Evolutionary conservation across 23 tunicate genomes (phyloP), one percentile per base, ranked within the genome.

Genomic region (Aplidium turbinatum): DNA sequence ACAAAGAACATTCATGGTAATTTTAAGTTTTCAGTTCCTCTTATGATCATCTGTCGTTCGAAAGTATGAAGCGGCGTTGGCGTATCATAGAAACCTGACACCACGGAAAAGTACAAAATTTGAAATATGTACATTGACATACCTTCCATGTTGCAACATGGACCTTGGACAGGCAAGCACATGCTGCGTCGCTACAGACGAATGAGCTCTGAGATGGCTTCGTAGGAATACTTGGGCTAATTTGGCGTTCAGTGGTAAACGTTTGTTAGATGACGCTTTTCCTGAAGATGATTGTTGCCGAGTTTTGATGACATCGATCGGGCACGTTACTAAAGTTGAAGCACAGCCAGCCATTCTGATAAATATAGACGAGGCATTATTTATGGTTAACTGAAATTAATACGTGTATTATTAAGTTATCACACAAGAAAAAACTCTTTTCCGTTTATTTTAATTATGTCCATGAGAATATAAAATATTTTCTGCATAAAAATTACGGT

Each of bases 291-390:
- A 81, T 35, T 88, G 96, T 58, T 88, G 96, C 11, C 96, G 80
- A 0, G 96, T 88, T 48, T 88, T 88, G 45, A 88, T 81, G 75
- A 88, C 87, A 38, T 88, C 96, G 33, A 88, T 63, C 3, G 96
- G 96, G 38, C 87, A 88, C 32, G 96, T 88, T 18, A 88, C 87
- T 0, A 57, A 24, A 5, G 96, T 79, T 47, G 96, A 78, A 25
- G 79, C 96, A 35, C 80, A 76, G 23, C 84, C 96, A 30, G 96
- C 84, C n/a, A 67, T 31, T 18, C 94, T 87, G 75, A 6, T 38
- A 2, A 18, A 28, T n/a, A 31, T 23, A 61, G 45, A 61, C 18
- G 7, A 19, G n/a, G 5, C n/a, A n/a, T n/a, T n/a, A n/a, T n/a
- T n/a, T n/a, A n/a, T n/a, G n/a, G n/a, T n/a, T n/a, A n/a, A n/a